phyloP scores from a whole-genome alignment of 2,888 invertebrate species.

The Macrosoma leucophasiata region DNA sequence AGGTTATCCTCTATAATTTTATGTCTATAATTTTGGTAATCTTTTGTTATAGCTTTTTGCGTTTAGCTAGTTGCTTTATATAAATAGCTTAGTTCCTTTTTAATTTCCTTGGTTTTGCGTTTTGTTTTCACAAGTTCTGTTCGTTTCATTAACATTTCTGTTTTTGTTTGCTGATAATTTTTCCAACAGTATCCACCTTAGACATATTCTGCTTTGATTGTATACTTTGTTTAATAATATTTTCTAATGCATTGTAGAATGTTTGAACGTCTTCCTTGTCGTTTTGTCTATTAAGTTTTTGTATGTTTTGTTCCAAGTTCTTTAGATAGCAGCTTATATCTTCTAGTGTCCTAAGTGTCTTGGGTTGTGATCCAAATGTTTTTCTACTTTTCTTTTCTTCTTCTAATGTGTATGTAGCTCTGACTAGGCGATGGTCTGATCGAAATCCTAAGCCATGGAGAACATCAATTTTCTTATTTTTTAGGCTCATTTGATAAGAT shows the following conservation, averaged over 20 bases:
- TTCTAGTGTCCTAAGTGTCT: no score
- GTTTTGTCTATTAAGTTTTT: no score
- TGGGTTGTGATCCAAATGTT: no score
- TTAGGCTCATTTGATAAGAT: no score
- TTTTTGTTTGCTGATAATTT: constrained; percentile 9
- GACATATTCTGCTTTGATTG: no score
- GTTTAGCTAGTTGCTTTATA: constrained; percentile 2
- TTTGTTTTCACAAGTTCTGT: constrained; percentile 1
- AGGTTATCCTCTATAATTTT: constrained; percentile 8
- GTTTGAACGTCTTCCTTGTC: no score
- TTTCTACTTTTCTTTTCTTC: constrained; percentile 9
- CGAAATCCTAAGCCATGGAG: constrained; percentile 11
- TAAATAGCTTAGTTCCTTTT: constrained; percentile 3
- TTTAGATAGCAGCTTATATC: no score
- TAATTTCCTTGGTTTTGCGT: constrained; percentile 7
- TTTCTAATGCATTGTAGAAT: no score
- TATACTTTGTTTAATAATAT: no score
- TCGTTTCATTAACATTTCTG: constrained; percentile 1
- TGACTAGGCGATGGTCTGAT: constrained; percentile 14
- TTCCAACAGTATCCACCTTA: constrained; percentile 4
- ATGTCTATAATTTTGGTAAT: constrained; percentile 4
- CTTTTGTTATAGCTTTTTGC: constrained; percentile 9
- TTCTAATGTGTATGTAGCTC: constrained; percentile 7
- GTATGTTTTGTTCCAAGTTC: no score
- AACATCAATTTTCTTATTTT: no score